Percentiles rank a stretch among this genome's conserved stretches.
Conservation (phyloP, 2,113 vertebrate genomes). For the Callocephalon fimbriatum region DNA sequence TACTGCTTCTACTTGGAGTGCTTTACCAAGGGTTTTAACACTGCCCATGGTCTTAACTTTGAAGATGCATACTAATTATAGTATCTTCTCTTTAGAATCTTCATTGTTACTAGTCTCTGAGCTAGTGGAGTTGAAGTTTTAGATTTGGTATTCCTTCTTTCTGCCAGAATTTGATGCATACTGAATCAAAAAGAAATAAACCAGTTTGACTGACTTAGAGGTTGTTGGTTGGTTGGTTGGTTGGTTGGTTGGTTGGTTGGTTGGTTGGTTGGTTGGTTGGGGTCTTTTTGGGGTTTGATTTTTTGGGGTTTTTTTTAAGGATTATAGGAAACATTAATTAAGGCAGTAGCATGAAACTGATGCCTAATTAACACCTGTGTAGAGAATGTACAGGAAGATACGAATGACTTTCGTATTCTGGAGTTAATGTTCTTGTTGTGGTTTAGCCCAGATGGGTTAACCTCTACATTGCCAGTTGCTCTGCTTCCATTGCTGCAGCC, state of each 20-base stretch:
- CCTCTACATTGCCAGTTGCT: not conserved
- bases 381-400: not conserved
- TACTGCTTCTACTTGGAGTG: not conserved
- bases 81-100: not conserved
- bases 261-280: not conserved
- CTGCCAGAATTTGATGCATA: not conserved
- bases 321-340: not conserved
- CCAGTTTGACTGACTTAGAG: not conserved
- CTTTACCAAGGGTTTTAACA: not conserved
- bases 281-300: not conserved
- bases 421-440: not conserved
- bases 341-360: not conserved
- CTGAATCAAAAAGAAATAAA: not conserved
- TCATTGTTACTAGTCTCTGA: not conserved
- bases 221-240: not conserved
- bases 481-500: not conserved
- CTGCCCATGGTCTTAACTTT: not conserved
- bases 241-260: not conserved
- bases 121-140: not conserved
- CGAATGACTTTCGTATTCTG: fast-evolving
- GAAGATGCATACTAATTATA: not conserved
- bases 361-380: not conserved
- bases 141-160: not conserved
- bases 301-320: not conserved
- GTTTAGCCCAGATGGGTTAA: not conserved